phyloP scores from a whole-genome alignment of 2,797 vertebrate genomes.

The Menidia menidia region DNA sequence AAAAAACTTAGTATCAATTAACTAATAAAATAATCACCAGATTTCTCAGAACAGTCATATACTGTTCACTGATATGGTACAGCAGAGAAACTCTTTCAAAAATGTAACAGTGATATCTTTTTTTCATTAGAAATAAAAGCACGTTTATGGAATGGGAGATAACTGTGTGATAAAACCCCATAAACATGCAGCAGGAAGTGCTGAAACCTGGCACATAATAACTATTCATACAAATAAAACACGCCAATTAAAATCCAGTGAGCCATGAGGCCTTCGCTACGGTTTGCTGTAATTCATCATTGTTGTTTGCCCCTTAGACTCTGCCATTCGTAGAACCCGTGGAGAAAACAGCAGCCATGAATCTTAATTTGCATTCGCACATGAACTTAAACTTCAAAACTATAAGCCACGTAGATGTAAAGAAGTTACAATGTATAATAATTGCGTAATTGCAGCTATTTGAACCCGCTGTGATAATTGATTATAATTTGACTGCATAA shows the following conservation, averaged over 20 bases:
- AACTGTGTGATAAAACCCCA: not conserved
- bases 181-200: not conserved
- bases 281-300: not conserved
- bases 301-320: not conserved
- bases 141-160: not conserved
- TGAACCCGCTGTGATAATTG: not conserved
- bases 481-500: not conserved
- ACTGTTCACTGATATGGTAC: not conserved
- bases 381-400: constrained; percentile 1
- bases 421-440: not conserved
- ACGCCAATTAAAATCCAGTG: not conserved
- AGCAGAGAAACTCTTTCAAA: not conserved
- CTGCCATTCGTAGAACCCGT: no score
- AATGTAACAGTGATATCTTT: not conserved
- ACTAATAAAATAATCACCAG: no score
- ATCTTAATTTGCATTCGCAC: not conserved
- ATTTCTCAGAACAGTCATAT: not conserved
- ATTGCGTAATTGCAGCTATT: not conserved
- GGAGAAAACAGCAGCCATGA: not conserved
- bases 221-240: not conserved
- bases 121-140: not conserved
- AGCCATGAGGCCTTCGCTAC: not conserved
- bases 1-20: not conserved
- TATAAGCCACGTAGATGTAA: not conserved
- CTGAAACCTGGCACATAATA: no score